Evolutionary conservation across 2,113 vertebrate species (phyloP), one percentile per base, ranked within the genome.

Genomic region (Cavia porcellus): DNA sequence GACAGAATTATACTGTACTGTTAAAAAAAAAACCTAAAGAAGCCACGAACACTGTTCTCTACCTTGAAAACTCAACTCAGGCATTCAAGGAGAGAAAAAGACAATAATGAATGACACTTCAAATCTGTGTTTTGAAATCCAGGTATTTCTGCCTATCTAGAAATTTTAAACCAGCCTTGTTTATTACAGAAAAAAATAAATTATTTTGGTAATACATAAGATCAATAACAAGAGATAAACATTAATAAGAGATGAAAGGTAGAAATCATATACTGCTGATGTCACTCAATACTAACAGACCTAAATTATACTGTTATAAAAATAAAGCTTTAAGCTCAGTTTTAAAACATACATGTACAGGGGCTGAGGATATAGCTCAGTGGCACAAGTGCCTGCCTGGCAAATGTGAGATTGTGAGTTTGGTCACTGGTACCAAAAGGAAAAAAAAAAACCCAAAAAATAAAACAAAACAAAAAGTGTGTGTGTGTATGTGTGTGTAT

Each of bases 151-250:
- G 57, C 45, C 32, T 68, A 86, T 66, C 15, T 80, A n/a, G 22
- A 93, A 80, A 89, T 97, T 93, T 96, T 62, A 74, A 94, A 87
- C 32, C 92, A 74, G 11, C 24, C 80, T 77, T 95, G 8, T 68
- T 95, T 95, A 80, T 81, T 92, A 91, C 75, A 57, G 20, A 17
- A 80, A 92, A 19, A 97, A 84, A 83, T 14, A 3, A 6, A 92
- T 52, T 95, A 75, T 77, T 96, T 95, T 95, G 62, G 47, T 52
- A 96, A 90, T 81, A 87, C 1, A 86, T 72, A 95, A 95, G 8
- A 42, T 61, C 89, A 87, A 55, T 59, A 59, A 89, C 20, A 83
- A 14, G 45, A 32, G 25, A 50, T 79, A 79, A 79, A 79, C 25
- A 32, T 79, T 20, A 74, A 24, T 42, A 74, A 62, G 62, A 94